Evolutionary conservation across 2,113 vertebrate genomes (phyloP).

Genomic region (Anoura caudifer): DNA sequence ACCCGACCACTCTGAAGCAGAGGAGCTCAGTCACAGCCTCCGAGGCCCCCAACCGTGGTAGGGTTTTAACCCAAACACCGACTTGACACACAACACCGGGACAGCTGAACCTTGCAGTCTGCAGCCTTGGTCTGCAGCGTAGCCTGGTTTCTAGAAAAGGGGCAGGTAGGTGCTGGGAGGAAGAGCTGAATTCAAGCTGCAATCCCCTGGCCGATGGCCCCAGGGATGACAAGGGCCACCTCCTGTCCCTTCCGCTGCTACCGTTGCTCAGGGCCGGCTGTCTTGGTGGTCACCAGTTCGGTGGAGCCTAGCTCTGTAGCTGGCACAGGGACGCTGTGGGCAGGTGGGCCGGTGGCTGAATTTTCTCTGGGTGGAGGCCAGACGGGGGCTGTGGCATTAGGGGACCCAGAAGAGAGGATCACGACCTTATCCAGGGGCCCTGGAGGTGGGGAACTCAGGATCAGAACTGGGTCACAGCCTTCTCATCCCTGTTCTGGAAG

Average conservation of each 20-base stretch:
- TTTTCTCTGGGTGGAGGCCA: slow-evolving; percentile 31
- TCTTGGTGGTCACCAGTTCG: slow-evolving; percentile 84
- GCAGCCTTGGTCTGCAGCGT: background rate
- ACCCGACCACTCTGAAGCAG: background rate
- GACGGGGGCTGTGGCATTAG: background rate
- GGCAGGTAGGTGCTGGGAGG: background rate
- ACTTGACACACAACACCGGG: accelerated
- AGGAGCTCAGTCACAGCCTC: background rate
- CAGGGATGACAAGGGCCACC: accelerated
- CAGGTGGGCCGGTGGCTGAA: background rate
- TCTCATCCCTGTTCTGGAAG: background rate
- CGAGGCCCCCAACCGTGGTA: background rate
- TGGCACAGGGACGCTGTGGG: slow-evolving; percentile 78
- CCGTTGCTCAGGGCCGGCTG: slow-evolving; percentile 59
- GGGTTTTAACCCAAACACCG: background rate
- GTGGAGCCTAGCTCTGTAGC: slow-evolving; percentile 84
- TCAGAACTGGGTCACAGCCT: background rate
- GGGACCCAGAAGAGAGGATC: background rate
- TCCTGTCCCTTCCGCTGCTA: background rate
- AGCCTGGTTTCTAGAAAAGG: background rate
- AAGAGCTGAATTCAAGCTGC: background rate
- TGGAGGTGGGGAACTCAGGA: background rate
- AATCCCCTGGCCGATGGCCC: background rate
- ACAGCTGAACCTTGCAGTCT: too few species aligned
- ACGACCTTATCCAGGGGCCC: slow-evolving; percentile 4